Conservation (phyloP, 92 coral and sea anemone species). For the Palythoa heliodiscus region DNA sequence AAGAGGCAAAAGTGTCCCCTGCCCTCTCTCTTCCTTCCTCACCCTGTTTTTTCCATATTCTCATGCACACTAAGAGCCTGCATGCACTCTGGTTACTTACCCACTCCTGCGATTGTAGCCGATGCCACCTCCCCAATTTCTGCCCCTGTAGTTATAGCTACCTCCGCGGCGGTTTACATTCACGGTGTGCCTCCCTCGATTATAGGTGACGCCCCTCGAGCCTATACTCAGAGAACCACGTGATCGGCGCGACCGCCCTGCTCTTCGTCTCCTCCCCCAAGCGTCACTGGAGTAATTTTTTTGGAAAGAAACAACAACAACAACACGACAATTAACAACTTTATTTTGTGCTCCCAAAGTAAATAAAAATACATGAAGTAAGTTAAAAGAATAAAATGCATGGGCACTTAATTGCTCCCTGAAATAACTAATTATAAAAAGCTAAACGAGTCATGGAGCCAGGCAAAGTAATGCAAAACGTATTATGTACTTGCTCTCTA, state of each 20-base stretch:
- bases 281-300: slow-evolving; percentile 3
- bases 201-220: no score
- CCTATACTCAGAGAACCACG: no score
- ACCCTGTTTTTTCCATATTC: neutral
- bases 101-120: slow-evolving; percentile 16
- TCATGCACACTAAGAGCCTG: neutral
- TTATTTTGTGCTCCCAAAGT: no score
- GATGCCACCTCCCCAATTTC: neutral
- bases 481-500: no score
- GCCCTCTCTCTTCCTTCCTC: neutral
- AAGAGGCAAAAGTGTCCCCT: neutral
- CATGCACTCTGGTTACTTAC: neutral
- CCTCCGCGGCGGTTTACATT: neutral
- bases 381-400: no score
- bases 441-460: no score
- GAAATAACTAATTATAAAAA: no score
- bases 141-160: slow-evolving; percentile 15
- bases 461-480: no score
- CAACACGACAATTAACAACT: no score
- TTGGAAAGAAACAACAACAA: no score
- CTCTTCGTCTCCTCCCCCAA: slow-evolving; percentile 12
- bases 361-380: no score
- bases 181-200: slow-evolving; percentile 17
- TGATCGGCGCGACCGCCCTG: neutral
- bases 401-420: no score